Conservation (phyloP, 1,140 invertebrate genomes). For the Drosophila yakuba region DNA sequence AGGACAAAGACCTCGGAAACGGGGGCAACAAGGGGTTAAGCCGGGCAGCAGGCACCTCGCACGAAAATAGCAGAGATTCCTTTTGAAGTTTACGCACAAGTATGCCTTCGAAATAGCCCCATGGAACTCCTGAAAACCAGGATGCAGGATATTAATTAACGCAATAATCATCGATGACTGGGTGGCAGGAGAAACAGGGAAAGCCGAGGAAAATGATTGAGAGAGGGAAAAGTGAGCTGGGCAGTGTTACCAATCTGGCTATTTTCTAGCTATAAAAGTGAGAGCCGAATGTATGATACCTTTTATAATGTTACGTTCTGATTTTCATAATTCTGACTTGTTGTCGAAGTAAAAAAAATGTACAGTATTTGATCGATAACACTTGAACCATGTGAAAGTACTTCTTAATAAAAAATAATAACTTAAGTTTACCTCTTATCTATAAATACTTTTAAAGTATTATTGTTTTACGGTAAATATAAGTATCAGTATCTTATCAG, state of each 20-base stretch:
- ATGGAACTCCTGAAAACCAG: constrained; percentile 45
- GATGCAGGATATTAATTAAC: constrained; percentile 81
- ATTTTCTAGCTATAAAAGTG: constrained; percentile 1
- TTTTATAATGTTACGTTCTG: too few relatives aligned
- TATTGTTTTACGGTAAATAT: too few relatives aligned
- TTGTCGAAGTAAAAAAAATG: too few relatives aligned
- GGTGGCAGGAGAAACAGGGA: constrained; percentile 19
- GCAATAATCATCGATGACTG: constrained; percentile 84
- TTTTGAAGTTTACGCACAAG: constrained; percentile 84
- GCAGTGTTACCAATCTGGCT: background rate
- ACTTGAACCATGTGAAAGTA: too few relatives aligned
- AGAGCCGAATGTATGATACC: too few relatives aligned
- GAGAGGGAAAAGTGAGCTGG: constrained; percentile 5
- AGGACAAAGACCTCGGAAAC: constrained; percentile 34
- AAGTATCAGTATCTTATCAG: too few relatives aligned
- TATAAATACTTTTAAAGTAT: too few relatives aligned
- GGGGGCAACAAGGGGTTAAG: constrained; percentile 35
- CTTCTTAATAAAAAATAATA: too few relatives aligned
- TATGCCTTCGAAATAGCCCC: constrained; percentile 57
- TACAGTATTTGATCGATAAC: too few relatives aligned
- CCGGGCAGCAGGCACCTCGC: constrained; percentile 43
- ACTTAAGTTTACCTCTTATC: too few relatives aligned
- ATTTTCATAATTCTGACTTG: too few relatives aligned
- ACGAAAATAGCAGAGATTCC: constrained; percentile 80
- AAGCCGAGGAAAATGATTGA: constrained; percentile 7